Evolutionary conservation across 1,140 invertebrate genomes (phyloP).

Genomic region (Drosophila micromelanica): DNA sequence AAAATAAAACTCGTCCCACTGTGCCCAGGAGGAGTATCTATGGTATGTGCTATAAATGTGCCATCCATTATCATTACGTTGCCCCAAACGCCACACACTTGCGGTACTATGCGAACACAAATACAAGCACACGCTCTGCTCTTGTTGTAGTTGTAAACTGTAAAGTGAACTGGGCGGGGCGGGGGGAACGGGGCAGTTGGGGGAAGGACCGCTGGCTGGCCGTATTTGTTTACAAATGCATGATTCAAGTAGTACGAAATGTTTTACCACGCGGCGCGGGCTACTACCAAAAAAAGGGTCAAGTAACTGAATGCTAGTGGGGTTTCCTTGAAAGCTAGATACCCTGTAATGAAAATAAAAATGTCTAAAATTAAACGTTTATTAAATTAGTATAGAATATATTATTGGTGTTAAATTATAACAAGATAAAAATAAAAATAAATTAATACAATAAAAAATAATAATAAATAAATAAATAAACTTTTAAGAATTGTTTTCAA

Average conservation of each 20-base stretch:
- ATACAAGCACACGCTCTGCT: constrained; percentile 15
- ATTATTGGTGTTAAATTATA: no score
- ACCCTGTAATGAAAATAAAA: constrained; percentile 1
- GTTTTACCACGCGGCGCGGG: constrained; percentile 46
- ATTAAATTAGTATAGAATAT: no score
- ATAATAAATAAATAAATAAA: no score
- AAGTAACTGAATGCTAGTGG: constrained; percentile 3
- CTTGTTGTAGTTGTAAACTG: constrained; percentile 33
- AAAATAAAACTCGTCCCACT: constrained; percentile 27
- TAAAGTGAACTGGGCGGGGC: not conserved
- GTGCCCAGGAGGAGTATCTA: constrained; percentile 11
- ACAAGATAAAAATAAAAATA: no score
- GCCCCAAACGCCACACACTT: constrained; percentile 59
- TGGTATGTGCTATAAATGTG: constrained; percentile 29
- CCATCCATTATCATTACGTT: constrained; percentile 69
- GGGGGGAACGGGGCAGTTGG: no score
- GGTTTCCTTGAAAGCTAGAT: not conserved
- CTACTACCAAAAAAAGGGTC: constrained; percentile 37
- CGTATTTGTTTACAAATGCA: constrained; percentile 81
- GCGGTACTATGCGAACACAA: constrained; percentile 30
- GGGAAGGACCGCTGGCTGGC: constrained; percentile 8
- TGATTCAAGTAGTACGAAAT: constrained; percentile 79
- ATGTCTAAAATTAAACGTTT: no score
- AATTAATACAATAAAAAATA: no score
- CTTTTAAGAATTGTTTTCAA: no score